A percentile compares a stretch with the other conserved stretches of the same genome.
These are phyloP conservation scores for Hormaphis cornu DNA, from an alignment of 1,140 invertebrate genomes.

Conservation along the genomic window DNA sequence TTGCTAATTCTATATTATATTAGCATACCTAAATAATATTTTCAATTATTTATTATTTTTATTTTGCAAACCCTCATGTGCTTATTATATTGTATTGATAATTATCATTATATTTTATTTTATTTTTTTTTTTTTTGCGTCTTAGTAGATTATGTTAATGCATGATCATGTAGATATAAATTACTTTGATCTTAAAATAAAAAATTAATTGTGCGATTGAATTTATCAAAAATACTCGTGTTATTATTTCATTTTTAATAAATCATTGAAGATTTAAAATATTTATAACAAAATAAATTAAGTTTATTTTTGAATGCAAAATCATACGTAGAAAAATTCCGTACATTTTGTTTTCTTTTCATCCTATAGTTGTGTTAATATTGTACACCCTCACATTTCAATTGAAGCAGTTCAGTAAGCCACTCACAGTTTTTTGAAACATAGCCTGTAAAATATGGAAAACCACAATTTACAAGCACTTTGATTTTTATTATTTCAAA, in stretches of 20 bases:
- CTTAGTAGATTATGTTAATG: conserved; percentile 17
- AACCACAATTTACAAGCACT: not conserved
- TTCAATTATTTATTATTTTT: conserved; percentile 19
- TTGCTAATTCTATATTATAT: conserved; percentile 21
- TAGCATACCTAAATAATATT: not conserved
- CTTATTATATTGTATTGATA: conserved; percentile 6
- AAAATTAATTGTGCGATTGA: conserved; percentile 18
- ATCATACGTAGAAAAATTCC: not conserved
- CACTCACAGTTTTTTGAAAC: not conserved
- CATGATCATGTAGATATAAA: conserved; percentile 25
- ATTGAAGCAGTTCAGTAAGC: not conserved
- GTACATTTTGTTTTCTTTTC: not conserved
- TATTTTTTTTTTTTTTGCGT: too few species aligned
- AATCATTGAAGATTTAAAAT: too few species aligned
- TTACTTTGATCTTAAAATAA: conserved; percentile 6
- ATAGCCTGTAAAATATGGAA: not conserved
- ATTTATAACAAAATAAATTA: not conserved
- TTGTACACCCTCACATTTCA: not conserved
- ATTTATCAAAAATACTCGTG: conserved; percentile 12
- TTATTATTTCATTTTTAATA: conserved; percentile 5
- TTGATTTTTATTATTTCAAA: not conserved
- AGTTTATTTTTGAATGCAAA: conserved; percentile 2
- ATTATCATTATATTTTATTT: not conserved
- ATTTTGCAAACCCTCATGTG: conserved; percentile 25
- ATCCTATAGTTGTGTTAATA: not conserved